Evolutionary conservation across 2,113 vertebrate genomes (phyloP), one percentile per base, ranked within the genome.

Genomic region (Pterocles burchelli): DNA sequence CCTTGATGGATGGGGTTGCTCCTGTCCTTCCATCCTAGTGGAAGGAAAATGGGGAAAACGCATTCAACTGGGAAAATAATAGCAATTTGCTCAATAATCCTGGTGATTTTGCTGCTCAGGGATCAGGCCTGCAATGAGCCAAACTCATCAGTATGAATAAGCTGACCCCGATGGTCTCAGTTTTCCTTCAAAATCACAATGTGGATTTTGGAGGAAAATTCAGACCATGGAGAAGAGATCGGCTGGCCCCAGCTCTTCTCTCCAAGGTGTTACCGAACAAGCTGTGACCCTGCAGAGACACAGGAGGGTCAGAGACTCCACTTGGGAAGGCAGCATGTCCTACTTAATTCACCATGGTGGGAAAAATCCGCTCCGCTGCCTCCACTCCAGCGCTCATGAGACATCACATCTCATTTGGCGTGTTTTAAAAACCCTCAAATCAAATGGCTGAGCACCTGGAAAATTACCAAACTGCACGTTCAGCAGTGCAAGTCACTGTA

Each of bases 401-500:
- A 51, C 86, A 93, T 93, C 89, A 67, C 80, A 71, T 95, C 80
- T 81, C 80, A 84, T 89, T 66, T 11, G 1, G 84, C 28, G 7
- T 14, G 34, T 36, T 86, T 52, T 21, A 70, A 93, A 89, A 72
- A 8, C 83, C 43, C 84, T 89, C 65, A 7, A 91, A 80, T 87
- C 80, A 78, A 81, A 84, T 3, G 13, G 33, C 57, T 12, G 20
- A 92, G 80, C 14, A 90, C 87, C 93, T 86, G 93, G 80, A 95
- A 95, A 95, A 95, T 92, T 33, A 84, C n/a, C 72, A 76, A 13
- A 14, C 25, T 1, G 4, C 91, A 12, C 0, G 0, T 83, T 84
- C 28, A 10, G 51, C n/a, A 57, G 68, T 0, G 0, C 49, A 26
- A 43, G 34, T 19, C 7, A 0, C 48, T 3, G 1, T 65, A 17